phyloP scores from a whole-genome alignment of 2,888 invertebrate genomes.

The Athrips mouffetella region DNA sequence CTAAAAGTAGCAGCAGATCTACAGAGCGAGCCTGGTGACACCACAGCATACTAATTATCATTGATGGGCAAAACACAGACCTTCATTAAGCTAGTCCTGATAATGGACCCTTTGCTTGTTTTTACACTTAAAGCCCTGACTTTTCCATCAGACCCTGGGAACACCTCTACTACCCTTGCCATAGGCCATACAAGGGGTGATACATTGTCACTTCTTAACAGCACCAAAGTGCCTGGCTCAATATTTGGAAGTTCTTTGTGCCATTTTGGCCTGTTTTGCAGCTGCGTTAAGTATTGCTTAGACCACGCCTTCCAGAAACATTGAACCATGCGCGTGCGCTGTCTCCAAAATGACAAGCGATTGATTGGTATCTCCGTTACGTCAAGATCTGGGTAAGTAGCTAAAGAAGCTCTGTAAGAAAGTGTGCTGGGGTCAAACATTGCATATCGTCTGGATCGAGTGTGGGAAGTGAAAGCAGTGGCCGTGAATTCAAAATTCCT shows the following conservation, averaged over 20 bases:
- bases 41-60: too few species aligned
- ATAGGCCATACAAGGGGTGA: slow-evolving; percentile 18
- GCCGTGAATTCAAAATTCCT: slow-evolving; percentile 5
- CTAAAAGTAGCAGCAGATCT: too few species aligned
- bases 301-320: slow-evolving; percentile 17
- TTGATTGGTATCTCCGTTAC: not conserved
- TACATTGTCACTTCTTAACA: slow-evolving; percentile 14
- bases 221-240: slow-evolving; percentile 15
- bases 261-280: slow-evolving; percentile 18
- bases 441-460: slow-evolving; percentile 16
- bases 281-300: slow-evolving; percentile 14
- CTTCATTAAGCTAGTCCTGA: too few species aligned
- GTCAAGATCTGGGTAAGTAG: slow-evolving; percentile 20
- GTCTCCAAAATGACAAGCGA: slow-evolving; percentile 11
- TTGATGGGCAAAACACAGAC: too few species aligned
- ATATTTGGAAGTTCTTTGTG: slow-evolving; percentile 11
- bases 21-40: too few species aligned
- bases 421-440: slow-evolving; percentile 36
- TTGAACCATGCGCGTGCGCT: slow-evolving; percentile 14
- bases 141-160: slow-evolving; percentile 17
- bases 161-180: slow-evolving; percentile 15
- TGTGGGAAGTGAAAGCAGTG: slow-evolving; percentile 8
- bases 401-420: slow-evolving; percentile 33
- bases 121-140: slow-evolving; percentile 12
- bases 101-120: too few species aligned